A percentile compares a stretch with the other conserved stretches of the same genome.
These are phyloP conservation scores for Heterodera filipjevi DNA, from an alignment of 2,888 invertebrate genomes.

Conservation along the genomic window DNA sequence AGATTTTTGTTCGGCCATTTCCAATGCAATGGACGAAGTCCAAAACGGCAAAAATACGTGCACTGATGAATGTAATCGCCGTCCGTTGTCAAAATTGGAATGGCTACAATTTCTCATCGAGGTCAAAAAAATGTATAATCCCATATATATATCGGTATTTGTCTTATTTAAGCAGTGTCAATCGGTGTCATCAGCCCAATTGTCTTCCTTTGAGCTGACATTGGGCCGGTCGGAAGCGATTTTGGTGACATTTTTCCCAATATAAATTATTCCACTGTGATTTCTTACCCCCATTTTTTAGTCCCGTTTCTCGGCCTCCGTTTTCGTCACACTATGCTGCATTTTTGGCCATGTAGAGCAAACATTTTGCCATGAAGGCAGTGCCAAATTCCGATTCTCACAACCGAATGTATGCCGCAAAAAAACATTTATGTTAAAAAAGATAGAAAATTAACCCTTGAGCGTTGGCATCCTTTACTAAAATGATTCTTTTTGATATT, in stretches of 20 bases:
- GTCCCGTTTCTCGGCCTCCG: constrained; percentile 1
- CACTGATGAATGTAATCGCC: neutral
- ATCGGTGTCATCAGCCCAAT: neutral
- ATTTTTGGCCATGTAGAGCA: neutral
- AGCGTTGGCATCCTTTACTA: no score
- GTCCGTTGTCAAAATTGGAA: neutral
- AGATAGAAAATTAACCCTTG: no score
- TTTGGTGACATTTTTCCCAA: neutral
- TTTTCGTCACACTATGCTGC: neutral
- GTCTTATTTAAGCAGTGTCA: neutral
- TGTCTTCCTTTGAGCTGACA: neutral
- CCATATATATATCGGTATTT: neutral
- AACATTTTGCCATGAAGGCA: neutral
- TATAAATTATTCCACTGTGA: neutral
- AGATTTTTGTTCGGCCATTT: neutral
- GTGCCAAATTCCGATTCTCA: neutral
- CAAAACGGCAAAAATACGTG: neutral
- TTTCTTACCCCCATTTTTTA: neutral
- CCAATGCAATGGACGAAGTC: neutral
- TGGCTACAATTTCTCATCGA: neutral
- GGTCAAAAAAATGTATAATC: neutral
- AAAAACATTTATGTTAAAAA: no score
- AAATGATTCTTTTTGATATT: no score
- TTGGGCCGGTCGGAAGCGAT: neutral
- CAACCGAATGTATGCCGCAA: neutral